These are phyloP conservation scores for Osmerus eperlanus DNA, from an alignment of 2,113 vertebrate species.

Conservation along the genomic window DNA sequence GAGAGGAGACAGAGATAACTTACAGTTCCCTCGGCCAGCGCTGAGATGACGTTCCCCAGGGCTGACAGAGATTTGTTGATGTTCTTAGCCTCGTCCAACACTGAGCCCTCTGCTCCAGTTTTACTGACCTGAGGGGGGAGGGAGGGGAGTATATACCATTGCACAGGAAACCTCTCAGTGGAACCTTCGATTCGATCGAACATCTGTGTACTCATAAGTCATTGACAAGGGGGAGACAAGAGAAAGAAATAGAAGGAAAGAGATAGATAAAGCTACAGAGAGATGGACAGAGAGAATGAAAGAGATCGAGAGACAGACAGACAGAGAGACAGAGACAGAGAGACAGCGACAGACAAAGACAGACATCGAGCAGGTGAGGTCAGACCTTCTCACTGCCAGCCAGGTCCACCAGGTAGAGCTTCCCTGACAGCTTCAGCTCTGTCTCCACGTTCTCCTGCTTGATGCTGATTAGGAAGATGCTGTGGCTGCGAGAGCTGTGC, in stretches of 20 bases:
- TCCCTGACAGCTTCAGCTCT: slow-evolving; percentile 84
- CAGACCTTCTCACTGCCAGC: slow-evolving; percentile 76
- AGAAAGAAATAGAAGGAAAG: background rate
- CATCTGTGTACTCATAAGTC: no score
- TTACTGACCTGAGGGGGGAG: slow-evolving; percentile 80
- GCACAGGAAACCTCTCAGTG: background rate
- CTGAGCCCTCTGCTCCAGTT: slow-evolving; percentile 86
- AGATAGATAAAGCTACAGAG: background rate
- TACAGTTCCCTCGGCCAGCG: slow-evolving; percentile 84
- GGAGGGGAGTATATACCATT: background rate
- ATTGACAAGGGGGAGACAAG: background rate
- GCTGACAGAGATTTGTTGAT: slow-evolving; percentile 90
- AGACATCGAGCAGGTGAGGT: background rate
- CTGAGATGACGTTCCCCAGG: slow-evolving; percentile 86
- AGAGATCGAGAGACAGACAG: slow-evolving; percentile 13
- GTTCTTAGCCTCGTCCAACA: slow-evolving; percentile 88
- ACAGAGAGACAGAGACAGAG: background rate
- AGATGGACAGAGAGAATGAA: background rate
- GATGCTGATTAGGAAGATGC: slow-evolving; percentile 87
- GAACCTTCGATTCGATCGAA: background rate
- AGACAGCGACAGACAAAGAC: background rate
- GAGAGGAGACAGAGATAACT: slow-evolving; percentile 46
- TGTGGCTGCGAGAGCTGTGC: slow-evolving; percentile 89
- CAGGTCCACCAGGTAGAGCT: slow-evolving; percentile 85
- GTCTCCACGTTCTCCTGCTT: slow-evolving; percentile 88